Evolutionary conservation across 2,113 vertebrate species (phyloP), one percentile per base, ranked within the genome.

Genomic region (Clarias gariepinus): DNA sequence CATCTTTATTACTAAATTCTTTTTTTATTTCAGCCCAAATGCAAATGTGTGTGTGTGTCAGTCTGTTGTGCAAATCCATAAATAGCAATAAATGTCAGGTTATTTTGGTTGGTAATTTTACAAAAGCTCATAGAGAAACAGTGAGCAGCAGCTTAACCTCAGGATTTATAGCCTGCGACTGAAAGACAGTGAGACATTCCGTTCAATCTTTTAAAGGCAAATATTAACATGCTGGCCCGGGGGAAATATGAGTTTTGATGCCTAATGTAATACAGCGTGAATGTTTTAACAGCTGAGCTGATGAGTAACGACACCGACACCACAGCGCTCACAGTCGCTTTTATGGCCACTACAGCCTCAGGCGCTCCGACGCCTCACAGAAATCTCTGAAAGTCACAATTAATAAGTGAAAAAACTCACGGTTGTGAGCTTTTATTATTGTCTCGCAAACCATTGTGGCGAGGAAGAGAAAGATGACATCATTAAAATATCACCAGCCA

Each of bases 71-170:
- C 3, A 71, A 21, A 71, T 19, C 33, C 30, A 68, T 68, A 28
- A 68, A 68, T 69, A 18, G 28, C 30, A 71, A 71, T 71, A 71
- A 71, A 36, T 18, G 18, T 41, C 68, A 71, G 66, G 28, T 28
- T 81, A 10, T 88, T 86, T 81, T 23, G 33, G 33, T 61, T 25
- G 55, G 80, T 73, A 10, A 66, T 77, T 86, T 76, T 82, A 73
- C 82, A 76, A 52, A 66, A 53, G 15, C n/a, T 23, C 36, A 16
- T 2, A n/a, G 21, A 77, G 61, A 52, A 19, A 73, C 57, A 47
- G 71, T 36, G 57, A 77, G 55, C 57, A 73, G 81, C 64, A 33
- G 9, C 33, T 71, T 2, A 36, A 71, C 68, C 68, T 71, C 68
- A 73, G 71, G 71, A 74, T 74, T 47, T 74, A 74, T 13, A 47